Evolutionary conservation across 1,140 invertebrate genomes (phyloP), one percentile per base, ranked within the genome.

Genomic region (Scylla paramamosain): DNA sequence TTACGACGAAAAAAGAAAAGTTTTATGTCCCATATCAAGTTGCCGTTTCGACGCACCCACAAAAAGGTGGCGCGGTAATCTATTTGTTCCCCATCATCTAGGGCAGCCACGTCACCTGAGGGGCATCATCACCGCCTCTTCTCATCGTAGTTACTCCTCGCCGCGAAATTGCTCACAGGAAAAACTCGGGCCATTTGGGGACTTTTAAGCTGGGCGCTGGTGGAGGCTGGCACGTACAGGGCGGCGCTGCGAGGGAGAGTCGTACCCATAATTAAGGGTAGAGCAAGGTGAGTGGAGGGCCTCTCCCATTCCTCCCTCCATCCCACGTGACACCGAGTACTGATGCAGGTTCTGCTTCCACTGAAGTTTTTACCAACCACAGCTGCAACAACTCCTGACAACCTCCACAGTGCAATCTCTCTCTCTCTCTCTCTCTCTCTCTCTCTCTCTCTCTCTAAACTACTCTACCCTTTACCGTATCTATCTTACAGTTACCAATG

Each of bases 371-470:
- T 77, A 20, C 25, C 4, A 2, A n/a, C 25, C 67, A 77, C 67
- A 77, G 67, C 67, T n/a, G 8, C 67, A 77, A 3, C 67, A 77
- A 77, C 67, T 77, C 8, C 2, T 77, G 67, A 20, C 25, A 20
- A 77, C 67, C 67, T 77, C 20, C 2, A n/a, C 67, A 25, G 0
- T n/a, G n/a, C 67, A n/a, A n/a, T 77, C 67, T 77, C 67, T 77
- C 67, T 77, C 67, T 77, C 67, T 77, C 67, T 77, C 67, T 77
- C 67, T 77, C 67, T 77, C 67, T 77, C 67, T 77, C 67, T 77
- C n/a, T n/a, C 67, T 77, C 67, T n/a, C 67, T 77, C 67, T 67
- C 59, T 67, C 59, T 67, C 59, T 67, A 6, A 20, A 12, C 20
- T n/a, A 7, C 25, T 77, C 67, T n/a, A 12, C n/a, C 25, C 20